A percentile compares a stretch with the other conserved stretches of the same genome.
Conservation (phyloP, 1,140 invertebrate species). For the Andricus grossulariae region DNA sequence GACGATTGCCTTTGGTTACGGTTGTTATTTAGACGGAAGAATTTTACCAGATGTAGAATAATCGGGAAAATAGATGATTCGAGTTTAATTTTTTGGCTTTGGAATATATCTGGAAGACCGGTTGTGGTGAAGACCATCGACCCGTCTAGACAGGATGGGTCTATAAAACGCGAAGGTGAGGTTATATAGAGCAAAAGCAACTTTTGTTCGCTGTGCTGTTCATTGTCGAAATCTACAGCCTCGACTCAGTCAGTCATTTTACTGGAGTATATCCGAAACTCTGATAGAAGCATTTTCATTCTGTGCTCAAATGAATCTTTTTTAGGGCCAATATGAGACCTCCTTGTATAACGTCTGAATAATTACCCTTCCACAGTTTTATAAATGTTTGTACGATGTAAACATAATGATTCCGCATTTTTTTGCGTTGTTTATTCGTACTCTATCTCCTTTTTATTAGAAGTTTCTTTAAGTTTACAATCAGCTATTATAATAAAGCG, state of each 20-base stretch:
- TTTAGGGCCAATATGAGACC: not conserved
- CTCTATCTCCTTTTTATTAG: too few relatives aligned
- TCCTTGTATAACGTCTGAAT: too few relatives aligned
- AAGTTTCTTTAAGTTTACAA: too few relatives aligned
- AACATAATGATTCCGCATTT: too few relatives aligned
- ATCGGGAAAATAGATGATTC: not conserved
- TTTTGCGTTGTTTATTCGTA: too few relatives aligned
- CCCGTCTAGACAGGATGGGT: conserved; percentile 23
- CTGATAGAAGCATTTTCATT: not conserved
- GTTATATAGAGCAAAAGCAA: conserved; percentile 10
- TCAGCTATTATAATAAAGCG: too few relatives aligned
- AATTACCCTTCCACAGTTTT: too few relatives aligned
- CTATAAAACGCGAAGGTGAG: conserved; percentile 24
- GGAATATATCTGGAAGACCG: conserved; percentile 9
- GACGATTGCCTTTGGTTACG: too few relatives aligned
- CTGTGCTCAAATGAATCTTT: not conserved
- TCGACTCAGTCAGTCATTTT: not conserved
- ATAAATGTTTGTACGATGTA: too few relatives aligned
- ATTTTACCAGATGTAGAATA: not conserved
- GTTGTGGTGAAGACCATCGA: conserved; percentile 15
- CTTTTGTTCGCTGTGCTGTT: conserved; percentile 5
- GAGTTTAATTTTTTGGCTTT: conserved; percentile 3
- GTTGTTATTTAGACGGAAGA: not conserved
- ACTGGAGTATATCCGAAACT: not conserved
- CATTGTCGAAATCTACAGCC: conserved; percentile 13